phyloP scores from a whole-genome alignment of 2,113 vertebrate species.

The Oreotragus oreotragus region DNA sequence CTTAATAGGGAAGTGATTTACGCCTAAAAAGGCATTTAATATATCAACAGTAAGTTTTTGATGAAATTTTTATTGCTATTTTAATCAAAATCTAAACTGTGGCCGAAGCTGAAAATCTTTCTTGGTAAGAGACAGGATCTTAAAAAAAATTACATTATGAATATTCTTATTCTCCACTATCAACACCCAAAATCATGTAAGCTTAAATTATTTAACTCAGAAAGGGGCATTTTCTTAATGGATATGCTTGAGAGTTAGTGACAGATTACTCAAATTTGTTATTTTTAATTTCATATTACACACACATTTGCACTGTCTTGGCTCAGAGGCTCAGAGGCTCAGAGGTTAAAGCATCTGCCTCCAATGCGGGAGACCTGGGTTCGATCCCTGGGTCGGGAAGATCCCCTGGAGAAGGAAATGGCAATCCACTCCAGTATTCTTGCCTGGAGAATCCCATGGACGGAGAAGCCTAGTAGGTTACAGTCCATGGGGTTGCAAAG shows the following conservation, averaged over 20 bases:
- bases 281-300: constrained; percentile 6
- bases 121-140: background rate
- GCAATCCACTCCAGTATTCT: too few species aligned
- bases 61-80: constrained; percentile 24
- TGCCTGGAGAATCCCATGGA: too few species aligned
- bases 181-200: background rate
- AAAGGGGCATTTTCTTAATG: background rate
- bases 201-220: constrained; percentile 6
- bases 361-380: too few species aligned
- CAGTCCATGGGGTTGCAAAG: too few species aligned
- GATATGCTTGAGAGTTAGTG: background rate
- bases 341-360: too few species aligned
- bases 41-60: background rate
- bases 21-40: background rate
- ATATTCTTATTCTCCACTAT: background rate
- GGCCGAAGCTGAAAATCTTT: background rate
- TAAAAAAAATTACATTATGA: background rate
- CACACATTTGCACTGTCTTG: background rate
- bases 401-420: too few species aligned
- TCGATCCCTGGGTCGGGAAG: too few species aligned
- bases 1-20: constrained; percentile 6
- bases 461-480: too few species aligned
- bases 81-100: constrained; percentile 14
- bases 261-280: background rate
- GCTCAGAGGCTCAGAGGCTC: too few species aligned